Evolutionary conservation across 2,797 vertebrate genomes (phyloP), one percentile per base, ranked within the genome.

Genomic region (Chanos chanos): DNA sequence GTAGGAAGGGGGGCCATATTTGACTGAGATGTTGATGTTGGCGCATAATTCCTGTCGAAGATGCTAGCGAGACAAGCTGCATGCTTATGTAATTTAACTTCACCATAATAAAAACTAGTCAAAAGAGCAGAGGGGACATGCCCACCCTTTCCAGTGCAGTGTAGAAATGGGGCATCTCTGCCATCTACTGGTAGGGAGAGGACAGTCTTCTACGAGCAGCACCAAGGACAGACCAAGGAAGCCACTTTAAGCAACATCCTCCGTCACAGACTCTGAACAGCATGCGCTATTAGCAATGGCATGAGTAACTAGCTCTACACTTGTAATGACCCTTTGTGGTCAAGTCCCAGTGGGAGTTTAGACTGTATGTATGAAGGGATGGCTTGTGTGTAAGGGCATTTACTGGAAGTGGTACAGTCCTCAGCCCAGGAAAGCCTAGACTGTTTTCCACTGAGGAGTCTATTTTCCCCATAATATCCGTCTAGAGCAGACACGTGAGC

Each of bases 61-160:
- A 78, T 80, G 72, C 79, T 77, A 72, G 78, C 76, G 77, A 84
- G 75, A 85, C 76, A 85, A 85, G 75, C 83, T 86, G 85, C 82
- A 84, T 78, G 85, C 83, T 86, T 88, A 87, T 84, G 84, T 88
- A 86, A 89, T 80, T 81, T 77, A 66, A 81, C 77, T 83, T 81
- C 77, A 86, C 84, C 79, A 83, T 89, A 87, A 87, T 82, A 78
- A 81, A n/a, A 77, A 79, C 76, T 77, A 79, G 77, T 37, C 39
- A 6, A 30, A 49, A 9, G 21, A 18, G 59, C 33, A 57, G 40
- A 39, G 59, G 27, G 44, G 30, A 51, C 10, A 12, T 13, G 25
- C 19, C 25, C 24, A 48, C 19, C 43, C 51, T 51, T 41, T 7
- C 2, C 7, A 2, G 18, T 13, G 2, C 18, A 36, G 30, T 64